phyloP scores from a whole-genome alignment of 37 sponge, comb jelly and placozoan genomes.

The Tethya wilhelma region DNA sequence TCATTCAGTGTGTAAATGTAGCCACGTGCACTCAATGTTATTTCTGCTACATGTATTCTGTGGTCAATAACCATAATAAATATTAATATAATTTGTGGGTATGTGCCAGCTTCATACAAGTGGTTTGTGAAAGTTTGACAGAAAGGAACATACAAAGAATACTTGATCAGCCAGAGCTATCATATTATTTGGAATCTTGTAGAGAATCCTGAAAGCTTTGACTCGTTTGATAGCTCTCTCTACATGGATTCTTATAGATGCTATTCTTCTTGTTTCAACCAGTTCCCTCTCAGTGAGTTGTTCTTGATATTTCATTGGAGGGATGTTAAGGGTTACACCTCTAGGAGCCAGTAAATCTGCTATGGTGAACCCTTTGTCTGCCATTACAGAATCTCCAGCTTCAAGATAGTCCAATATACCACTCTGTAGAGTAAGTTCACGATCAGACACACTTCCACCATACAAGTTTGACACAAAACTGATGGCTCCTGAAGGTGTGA shows the following conservation, averaged over 20 bases:
- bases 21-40: background rate
- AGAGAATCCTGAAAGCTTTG: constrained; percentile 49
- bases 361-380: too few species aligned
- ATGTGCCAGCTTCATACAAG: too few species aligned
- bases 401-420: too few species aligned
- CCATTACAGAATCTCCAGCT: constrained; percentile 54
- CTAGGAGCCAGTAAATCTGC: constrained; percentile 33
- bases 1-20: background rate
- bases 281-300: constrained; percentile 27
- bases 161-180: constrained; percentile 38
- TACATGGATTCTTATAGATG: too few species aligned
- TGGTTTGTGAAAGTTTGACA: constrained; percentile 51
- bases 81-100: background rate
- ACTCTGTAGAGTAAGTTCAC: constrained; percentile 53
- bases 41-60: background rate
- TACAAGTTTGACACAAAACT: constrained; percentile 45
- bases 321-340: constrained; percentile 61
- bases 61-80: background rate
- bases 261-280: constrained; percentile 41
- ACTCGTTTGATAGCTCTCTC: constrained; percentile 46
- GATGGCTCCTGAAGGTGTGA: too few species aligned
- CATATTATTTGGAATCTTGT: constrained; percentile 32
- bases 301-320: too few species aligned
- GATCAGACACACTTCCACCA: constrained; percentile 47
- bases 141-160: constrained; percentile 51